Evolutionary conservation across 1,140 invertebrate species (phyloP).

Genomic region (Zaprionus ghesquierei): DNA sequence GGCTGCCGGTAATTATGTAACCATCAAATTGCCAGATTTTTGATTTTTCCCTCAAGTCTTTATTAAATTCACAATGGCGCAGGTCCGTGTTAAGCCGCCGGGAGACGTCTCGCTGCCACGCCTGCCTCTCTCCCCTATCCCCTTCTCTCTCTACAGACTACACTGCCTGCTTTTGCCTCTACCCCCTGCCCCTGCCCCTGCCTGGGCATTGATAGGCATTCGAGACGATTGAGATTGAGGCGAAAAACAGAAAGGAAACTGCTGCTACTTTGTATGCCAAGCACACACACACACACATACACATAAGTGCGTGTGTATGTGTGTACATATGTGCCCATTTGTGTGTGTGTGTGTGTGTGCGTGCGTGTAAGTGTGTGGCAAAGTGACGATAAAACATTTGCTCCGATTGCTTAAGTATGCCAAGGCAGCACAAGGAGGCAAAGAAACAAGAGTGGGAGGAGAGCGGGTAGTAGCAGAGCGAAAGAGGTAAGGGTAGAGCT

Average conservation of each 20-base stretch:
- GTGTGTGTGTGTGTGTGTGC: not conserved
- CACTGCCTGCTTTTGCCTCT: not conserved
- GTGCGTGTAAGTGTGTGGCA: slow-evolving; percentile 52
- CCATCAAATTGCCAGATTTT: slow-evolving; percentile 65
- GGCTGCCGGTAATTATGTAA: slow-evolving; percentile 67
- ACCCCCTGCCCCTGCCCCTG: slow-evolving; percentile 1
- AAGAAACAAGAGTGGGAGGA: not conserved
- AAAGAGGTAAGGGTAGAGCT: too few species aligned
- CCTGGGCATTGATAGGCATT: slow-evolving; percentile 36
- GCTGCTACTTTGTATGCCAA: slow-evolving; percentile 76
- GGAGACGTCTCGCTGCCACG: not conserved
- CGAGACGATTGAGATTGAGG: slow-evolving; percentile 55
- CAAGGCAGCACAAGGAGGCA: slow-evolving; percentile 47
- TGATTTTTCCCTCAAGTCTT: slow-evolving; percentile 37
- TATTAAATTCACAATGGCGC: slow-evolving; percentile 1
- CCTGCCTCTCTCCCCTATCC: not conserved
- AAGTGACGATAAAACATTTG: slow-evolving; percentile 81
- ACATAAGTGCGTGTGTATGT: slow-evolving; percentile 8
- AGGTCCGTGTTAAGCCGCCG: not conserved
- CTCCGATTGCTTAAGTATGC: slow-evolving; percentile 78
- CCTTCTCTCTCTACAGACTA: not conserved
- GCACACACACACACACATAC: slow-evolving; percentile 46
- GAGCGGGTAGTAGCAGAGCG: not conserved
- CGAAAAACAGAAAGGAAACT: slow-evolving; percentile 55
- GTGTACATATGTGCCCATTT: not conserved